Evolutionary conservation across 2,113 vertebrate genomes (phyloP), one percentile per base, ranked within the genome.

Genomic region (Pseudolaguvia tuberculata): DNA sequence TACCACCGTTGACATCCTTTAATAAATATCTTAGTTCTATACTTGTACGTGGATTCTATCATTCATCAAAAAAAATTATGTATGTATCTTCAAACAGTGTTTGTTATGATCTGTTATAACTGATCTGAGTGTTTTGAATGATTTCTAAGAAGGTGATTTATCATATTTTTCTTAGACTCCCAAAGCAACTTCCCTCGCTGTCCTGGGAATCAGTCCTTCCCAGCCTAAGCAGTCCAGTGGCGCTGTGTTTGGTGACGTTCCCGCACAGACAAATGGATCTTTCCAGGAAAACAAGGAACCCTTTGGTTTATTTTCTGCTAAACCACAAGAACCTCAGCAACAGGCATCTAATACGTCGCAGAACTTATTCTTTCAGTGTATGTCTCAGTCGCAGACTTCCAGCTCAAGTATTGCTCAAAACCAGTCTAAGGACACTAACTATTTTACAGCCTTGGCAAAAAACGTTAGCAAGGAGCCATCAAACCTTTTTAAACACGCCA

Each of bases 321-420:
- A 87, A 77, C 85, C 83, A 74, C 89, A 91, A 84, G 87, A 84
- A 72, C 62, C 85, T 13, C 81, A 84, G 82, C 87, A 89, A 68
- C 94, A 93, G 85, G 93, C 95, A 81, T 83, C 90, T 73, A 91
- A 91, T 83, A 70, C 91, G 11, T 93, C 94, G 35, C 94, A 96
- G 87, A 99, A 99, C 89, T 90, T 99, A 79, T 99, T 99, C 93
- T 96, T 99, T 88, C 95, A 98, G 72, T 98, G 94, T 84, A 98
- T 99, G 96, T 93, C 94, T 61, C 94, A 98, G 88, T 95, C 90
- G 82, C 87, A 94, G 86, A 88, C 92, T 78, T 88, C 91, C 57
- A 93, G 88, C 80, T 76, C 83, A 35, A 85, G 67, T 70, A 78
- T 84, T 20, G 42, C 80, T 69, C 80, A 84, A 66, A 80, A 81